A percentile compares a stretch with the other conserved stretches of the same genome.
phyloP scores from a whole-genome alignment of 2,797 vertebrate genomes.

The Acipenser ruthenus region DNA sequence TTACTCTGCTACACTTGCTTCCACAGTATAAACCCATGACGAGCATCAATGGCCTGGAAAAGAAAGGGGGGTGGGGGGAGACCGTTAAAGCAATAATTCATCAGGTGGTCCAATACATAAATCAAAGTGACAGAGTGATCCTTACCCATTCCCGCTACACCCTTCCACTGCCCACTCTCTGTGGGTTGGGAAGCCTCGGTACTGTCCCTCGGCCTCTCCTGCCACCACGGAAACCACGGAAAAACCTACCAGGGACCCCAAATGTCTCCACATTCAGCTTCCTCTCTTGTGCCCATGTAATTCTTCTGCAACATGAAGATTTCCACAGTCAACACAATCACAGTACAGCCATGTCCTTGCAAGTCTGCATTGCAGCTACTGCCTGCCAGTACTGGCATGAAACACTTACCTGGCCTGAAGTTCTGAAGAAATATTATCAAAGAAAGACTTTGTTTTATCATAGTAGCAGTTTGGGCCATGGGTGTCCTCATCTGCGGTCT shows the following conservation, averaged over 20 bases:
- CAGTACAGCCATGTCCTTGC: not conserved
- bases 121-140: too few relatives aligned
- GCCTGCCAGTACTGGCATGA: not conserved
- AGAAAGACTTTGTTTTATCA: constrained; percentile 91
- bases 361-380: not conserved
- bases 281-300: constrained; percentile 92
- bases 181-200: constrained; percentile 50
- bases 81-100: too few relatives aligned
- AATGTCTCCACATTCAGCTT: constrained; percentile 94
- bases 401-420: constrained; percentile 73
- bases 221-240: constrained; percentile 83
- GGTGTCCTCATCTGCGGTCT: constrained; percentile 50
- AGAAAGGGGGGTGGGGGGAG: too few relatives aligned
- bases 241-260: constrained; percentile 84
- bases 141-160: constrained; percentile 22
- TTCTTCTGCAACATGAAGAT: constrained; percentile 59
- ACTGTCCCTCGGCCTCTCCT: constrained; percentile 59
- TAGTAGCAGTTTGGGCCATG: constrained; percentile 87
- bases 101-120: too few relatives aligned
- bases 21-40: too few relatives aligned
- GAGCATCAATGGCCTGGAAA: too few relatives aligned
- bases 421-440: constrained; percentile 90
- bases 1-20: too few relatives aligned
- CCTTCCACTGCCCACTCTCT: constrained; percentile 61
- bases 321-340: not conserved